Percentiles rank a stretch among this genome's conserved stretches.
Conservation (phyloP, 1,140 invertebrate genomes). For the Asbolus verrucosus region DNA sequence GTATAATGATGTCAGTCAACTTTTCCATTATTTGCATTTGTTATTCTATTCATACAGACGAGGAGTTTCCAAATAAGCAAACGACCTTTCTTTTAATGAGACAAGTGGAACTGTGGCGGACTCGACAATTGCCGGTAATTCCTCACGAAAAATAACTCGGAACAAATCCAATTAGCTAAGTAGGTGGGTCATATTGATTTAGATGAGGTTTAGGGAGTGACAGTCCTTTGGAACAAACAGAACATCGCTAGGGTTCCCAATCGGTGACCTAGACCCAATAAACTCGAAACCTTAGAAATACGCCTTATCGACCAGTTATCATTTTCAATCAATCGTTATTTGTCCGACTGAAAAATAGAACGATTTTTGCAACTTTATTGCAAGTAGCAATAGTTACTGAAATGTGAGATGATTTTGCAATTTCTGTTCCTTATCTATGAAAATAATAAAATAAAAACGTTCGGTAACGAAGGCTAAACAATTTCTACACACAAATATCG, state of each 20-base stretch:
- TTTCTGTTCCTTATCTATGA: constrained; percentile 12
- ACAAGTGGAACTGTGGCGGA: neutral
- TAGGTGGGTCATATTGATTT: constrained; percentile 35
- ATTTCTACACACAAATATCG: no score
- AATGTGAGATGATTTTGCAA: neutral
- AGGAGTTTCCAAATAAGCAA: no score
- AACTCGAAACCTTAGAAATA: neutral
- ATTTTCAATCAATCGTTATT: no score
- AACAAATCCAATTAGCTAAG: constrained; percentile 36
- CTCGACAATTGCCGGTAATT: neutral
- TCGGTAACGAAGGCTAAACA: neutral
- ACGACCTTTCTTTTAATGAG: no score
- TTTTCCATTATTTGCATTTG: no score
- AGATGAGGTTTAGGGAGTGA: constrained; percentile 33
- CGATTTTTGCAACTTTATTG: no score
- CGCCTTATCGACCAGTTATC: no score
- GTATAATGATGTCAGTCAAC: no score
- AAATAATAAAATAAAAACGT: neutral
- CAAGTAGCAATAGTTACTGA: neutral
- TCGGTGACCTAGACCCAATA: constrained; percentile 1
- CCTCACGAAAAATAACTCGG: constrained; percentile 5
- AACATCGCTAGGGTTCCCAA: no score
- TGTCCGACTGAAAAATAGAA: no score
- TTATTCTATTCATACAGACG: no score
- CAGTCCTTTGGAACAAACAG: no score